phyloP scores from a whole-genome alignment of 1,140 invertebrate genomes.

The Coboldia fuscipes region DNA sequence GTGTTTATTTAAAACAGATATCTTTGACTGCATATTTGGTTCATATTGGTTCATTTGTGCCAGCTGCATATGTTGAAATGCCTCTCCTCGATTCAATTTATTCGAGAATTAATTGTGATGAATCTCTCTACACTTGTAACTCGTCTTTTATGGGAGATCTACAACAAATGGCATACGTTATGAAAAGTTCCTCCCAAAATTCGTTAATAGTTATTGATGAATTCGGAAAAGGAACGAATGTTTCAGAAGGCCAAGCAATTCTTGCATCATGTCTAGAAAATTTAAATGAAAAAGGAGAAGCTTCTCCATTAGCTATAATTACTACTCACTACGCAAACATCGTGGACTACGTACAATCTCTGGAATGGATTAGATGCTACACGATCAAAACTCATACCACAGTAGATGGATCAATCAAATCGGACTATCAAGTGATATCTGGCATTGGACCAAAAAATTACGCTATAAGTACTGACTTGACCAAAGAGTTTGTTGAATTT shows the following conservation, averaged over 20 bases:
- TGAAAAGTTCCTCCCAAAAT: constrained; percentile 29
- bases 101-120: constrained; percentile 36
- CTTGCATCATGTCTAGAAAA: constrained; percentile 16
- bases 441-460: no score
- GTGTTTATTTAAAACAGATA: constrained; percentile 59
- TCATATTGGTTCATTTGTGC: constrained; percentile 65
- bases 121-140: constrained; percentile 43
- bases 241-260: constrained; percentile 40
- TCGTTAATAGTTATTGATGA: constrained; percentile 64
- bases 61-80: constrained; percentile 40
- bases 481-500: no score
- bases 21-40: constrained; percentile 54
- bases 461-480: no score
- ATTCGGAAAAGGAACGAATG: constrained; percentile 61
- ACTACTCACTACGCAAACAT: constrained; percentile 2
- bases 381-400: no score
- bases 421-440: no score
- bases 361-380: no score
- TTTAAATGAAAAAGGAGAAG: background rate
- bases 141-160: constrained; percentile 63
- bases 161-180: constrained; percentile 39
- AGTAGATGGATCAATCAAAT: no score
- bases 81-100: constrained; percentile 44
- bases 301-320: background rate
- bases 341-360: no score